A percentile compares a stretch with the other conserved stretches of the same genome.
Conservation (phyloP, 2,113 vertebrate species). For the Spilogale gracilis region DNA sequence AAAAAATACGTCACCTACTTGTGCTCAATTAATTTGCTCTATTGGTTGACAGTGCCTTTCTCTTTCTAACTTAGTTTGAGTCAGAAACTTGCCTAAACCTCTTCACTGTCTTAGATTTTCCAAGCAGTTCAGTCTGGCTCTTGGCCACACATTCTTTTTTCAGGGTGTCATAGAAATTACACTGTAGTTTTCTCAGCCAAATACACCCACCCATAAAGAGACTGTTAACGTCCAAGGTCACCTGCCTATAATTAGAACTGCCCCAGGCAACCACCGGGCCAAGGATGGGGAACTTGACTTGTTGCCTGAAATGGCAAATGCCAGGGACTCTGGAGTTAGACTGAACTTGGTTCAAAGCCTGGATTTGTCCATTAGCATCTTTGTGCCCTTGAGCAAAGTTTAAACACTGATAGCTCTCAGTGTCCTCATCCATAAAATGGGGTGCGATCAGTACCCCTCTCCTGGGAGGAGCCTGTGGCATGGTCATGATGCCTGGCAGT, state of each 20-base stretch:
- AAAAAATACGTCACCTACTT: not conserved
- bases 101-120: constrained; percentile 15
- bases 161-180: constrained; percentile 10
- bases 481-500: not conserved
- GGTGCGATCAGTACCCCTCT: not conserved
- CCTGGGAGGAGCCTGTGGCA: not conserved
- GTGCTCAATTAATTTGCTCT: not conserved
- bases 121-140: constrained; percentile 20
- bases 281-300: constrained; percentile 68
- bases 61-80: not conserved
- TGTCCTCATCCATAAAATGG: not conserved
- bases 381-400: not conserved
- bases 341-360: not conserved
- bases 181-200: constrained; percentile 28
- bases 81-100: not conserved
- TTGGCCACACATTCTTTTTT: not conserved
- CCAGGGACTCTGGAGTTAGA: not conserved
- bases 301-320: not conserved
- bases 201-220: constrained; percentile 45
- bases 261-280: constrained; percentile 75
- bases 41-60: not conserved
- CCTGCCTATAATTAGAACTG: constrained; percentile 69
- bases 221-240: constrained; percentile 31
- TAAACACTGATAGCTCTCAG: not conserved
- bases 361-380: not conserved